phyloP scores from a whole-genome alignment of 2,797 vertebrate species.

The Chelidonichthys spinosus region DNA sequence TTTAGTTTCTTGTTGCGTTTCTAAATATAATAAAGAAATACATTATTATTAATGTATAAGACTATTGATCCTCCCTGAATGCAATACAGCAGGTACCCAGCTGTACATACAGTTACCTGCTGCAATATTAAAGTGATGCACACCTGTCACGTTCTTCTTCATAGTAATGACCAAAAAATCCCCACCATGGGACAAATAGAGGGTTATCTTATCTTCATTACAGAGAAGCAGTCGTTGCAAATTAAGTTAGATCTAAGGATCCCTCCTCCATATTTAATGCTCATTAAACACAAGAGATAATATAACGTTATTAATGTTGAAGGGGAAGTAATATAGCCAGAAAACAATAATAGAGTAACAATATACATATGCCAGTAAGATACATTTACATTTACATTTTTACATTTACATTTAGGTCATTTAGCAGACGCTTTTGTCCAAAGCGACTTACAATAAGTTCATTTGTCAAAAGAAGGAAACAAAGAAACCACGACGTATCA shows the following conservation, averaged over 20 bases:
- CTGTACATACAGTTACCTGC: background rate
- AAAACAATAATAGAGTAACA: background rate
- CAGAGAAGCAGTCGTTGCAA: background rate
- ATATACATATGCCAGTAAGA: background rate
- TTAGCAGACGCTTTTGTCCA: no score
- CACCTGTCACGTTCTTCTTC: no score
- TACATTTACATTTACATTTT: no score
- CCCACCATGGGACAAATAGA: no score
- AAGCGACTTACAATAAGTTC: no score
- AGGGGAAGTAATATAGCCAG: background rate
- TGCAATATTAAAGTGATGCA: background rate
- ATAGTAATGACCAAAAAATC: no score
- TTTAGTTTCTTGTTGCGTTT: background rate
- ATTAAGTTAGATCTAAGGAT: background rate
- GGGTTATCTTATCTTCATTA: no score
- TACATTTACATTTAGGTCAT: no score
- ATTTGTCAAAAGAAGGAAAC: no score
- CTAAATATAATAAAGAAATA: background rate
- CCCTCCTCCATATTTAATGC: background rate
- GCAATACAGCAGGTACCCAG: no score
- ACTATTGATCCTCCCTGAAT: no score
- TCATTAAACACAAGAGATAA: background rate
- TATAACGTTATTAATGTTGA: background rate
- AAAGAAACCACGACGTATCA: no score
- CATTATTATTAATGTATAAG: background rate